Conservation (phyloP, 2,888 invertebrate genomes). For the Hypsopygia costalis region DNA sequence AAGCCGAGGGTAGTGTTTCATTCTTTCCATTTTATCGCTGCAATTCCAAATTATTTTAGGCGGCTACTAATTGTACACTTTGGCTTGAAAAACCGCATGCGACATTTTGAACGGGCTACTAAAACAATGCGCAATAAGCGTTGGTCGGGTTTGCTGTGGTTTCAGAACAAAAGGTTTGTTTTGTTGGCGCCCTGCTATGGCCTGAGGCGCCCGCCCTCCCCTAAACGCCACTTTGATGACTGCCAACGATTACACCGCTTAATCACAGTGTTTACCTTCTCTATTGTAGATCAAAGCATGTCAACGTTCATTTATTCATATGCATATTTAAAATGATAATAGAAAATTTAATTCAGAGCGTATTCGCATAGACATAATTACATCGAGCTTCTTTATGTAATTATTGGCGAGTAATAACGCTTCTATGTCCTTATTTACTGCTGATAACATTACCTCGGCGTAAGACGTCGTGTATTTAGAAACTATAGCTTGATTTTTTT, state of each 20-base stretch:
- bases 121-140: slow-evolving; percentile 43
- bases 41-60: slow-evolving; percentile 17
- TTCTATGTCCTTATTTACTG: too few relatives aligned
- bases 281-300: slow-evolving; percentile 1
- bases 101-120: slow-evolving; percentile 34
- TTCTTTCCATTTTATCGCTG: too few relatives aligned
- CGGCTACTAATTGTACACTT: slow-evolving; percentile 23
- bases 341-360: too few relatives aligned
- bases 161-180: slow-evolving; percentile 29
- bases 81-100: slow-evolving; percentile 31
- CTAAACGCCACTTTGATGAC: slow-evolving; percentile 4
- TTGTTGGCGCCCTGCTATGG: slow-evolving; percentile 13
- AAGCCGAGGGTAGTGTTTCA: too few relatives aligned
- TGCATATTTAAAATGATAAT: too few relatives aligned
- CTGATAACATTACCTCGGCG: too few relatives aligned
- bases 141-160: slow-evolving; percentile 25
- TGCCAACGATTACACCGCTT: slow-evolving; percentile 2
- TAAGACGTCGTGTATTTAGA: too few relatives aligned
- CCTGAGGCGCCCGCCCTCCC: neutral
- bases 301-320: too few relatives aligned
- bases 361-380: too few relatives aligned
- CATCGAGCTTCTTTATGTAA: too few relatives aligned
- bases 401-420: too few relatives aligned
- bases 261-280: slow-evolving; percentile 2
- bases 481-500: too few relatives aligned